phyloP scores from a whole-genome alignment of 2,797 vertebrate genomes.

The Cuculus canorus region DNA sequence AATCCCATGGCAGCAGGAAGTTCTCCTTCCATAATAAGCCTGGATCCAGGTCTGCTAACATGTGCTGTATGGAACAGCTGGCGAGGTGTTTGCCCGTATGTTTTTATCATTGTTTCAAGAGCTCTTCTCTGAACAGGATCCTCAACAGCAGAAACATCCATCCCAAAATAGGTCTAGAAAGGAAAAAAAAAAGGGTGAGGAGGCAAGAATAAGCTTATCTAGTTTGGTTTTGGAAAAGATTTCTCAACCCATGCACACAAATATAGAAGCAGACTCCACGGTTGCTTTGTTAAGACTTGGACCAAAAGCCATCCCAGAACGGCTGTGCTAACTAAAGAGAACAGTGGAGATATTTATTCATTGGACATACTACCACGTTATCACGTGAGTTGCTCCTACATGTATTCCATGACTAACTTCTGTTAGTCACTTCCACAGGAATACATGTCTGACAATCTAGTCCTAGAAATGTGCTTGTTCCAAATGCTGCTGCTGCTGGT shows the following conservation, averaged over 20 bases:
- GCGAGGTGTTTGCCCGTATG: constrained; percentile 95
- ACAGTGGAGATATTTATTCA: neutral
- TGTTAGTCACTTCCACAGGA: too few relatives aligned
- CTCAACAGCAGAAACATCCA: constrained; percentile 98
- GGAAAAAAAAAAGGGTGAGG: neutral
- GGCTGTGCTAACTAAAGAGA: neutral
- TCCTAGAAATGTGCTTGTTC: too few relatives aligned
- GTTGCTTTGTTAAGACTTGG: neutral
- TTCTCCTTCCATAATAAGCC: constrained; percentile 91
- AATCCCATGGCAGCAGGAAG: constrained; percentile 97
- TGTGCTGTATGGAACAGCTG: constrained; percentile 92
- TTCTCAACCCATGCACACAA: neutral
- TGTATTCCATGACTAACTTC: neutral
- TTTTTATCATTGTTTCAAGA: constrained; percentile 99
- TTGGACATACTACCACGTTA: neutral
- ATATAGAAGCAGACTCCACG: neutral
- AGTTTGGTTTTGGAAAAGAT: neutral
- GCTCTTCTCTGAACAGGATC: constrained; percentile 97
- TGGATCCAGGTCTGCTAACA: constrained; percentile 84
- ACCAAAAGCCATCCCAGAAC: neutral
- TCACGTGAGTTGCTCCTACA: neutral
- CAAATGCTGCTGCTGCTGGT: too few relatives aligned
- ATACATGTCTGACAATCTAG: too few relatives aligned
- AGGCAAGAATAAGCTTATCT: neutral
- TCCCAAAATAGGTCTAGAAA: constrained; percentile 95